A percentile compares a stretch with the other conserved stretches of the same genome.
Evolutionary conservation across 2,888 invertebrate genomes (phyloP).

Genomic region (Pammene aurita): DNA sequence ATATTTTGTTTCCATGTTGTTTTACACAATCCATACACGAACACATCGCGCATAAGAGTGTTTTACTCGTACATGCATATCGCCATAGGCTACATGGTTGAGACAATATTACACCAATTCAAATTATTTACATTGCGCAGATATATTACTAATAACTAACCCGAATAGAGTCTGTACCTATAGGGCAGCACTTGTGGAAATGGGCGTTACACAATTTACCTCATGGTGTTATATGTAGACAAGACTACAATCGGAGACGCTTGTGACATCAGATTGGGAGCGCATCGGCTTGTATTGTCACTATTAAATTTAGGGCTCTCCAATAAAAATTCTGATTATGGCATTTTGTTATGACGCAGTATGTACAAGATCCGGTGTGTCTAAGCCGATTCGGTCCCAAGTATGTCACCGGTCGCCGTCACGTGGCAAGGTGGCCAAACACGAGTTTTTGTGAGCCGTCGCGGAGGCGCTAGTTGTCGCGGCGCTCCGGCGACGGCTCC

Average conservation of each 20-base stretch:
- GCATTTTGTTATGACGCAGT: constrained; percentile 2
- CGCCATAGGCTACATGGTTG: constrained; percentile 11
- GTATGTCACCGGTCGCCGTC: constrained; percentile 12
- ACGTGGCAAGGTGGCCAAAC: constrained; percentile 1
- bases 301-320: neutral
- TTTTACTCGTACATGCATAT: neutral
- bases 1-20: constrained; percentile 2
- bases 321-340: neutral
- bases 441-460: constrained; percentile 59
- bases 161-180: constrained; percentile 33
- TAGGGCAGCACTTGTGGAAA: constrained; percentile 40
- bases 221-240: neutral
- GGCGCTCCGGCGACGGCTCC: constrained; percentile 81
- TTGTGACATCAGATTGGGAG: constrained; percentile 3
- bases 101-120: constrained; percentile 32
- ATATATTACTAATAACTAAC: constrained; percentile 26
- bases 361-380: neutral
- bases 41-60: neutral
- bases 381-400: constrained; percentile 14
- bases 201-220: constrained; percentile 33
- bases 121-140: constrained; percentile 32
- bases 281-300: constrained; percentile 7
- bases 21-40: neutral
- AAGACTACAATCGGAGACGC: constrained; percentile 1
- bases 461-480: constrained; percentile 65